Evolutionary conservation across 2,888 invertebrate genomes (phyloP), one percentile per base, ranked within the genome.

Genomic region (Azorinus chamasolen): DNA sequence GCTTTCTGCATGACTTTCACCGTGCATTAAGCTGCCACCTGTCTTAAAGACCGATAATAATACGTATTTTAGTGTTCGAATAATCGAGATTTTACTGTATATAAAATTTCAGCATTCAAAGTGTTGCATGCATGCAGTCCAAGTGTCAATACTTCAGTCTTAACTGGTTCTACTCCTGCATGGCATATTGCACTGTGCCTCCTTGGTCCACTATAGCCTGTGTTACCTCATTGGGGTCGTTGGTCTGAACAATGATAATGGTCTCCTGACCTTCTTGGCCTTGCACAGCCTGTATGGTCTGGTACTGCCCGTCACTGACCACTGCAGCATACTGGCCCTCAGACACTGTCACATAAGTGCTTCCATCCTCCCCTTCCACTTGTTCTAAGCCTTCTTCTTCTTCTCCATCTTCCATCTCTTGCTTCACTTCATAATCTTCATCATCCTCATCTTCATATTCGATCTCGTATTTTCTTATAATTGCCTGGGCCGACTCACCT

Each of bases 161-260:
- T 4, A 6, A 32, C 5, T 10, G 5, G 32, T n/a, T 32, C 32
- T 32, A 32, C 20, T 71, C 87, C 71, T 88, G 88, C 86, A 89
- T 84, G 45, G 88, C 84, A 63, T 85, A 87, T 81, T 88, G 88
- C 22, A 88, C 87, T 27, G 88, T 86, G n/a, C 84, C 87, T 10
- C 84, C 86, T 65, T 88, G 87, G 58, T 89, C 88, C 6, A 90
- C 90, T 32, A 90, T 88, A n/a, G 90, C 89, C 64, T 90, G 89
- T 5, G 89, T 88, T 2, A 90, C 89, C 57, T 90, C 90, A 55
- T 83, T 85, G 18, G 88, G 85, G 53, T 90, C 89, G 37, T 88
- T 89, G 16, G 89, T 88, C 75, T 90, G 90, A 3, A 90, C 90
- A 70, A 90, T 90, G 65, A 90, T 90, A 63, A 90, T 90, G 6